Evolutionary conservation across 2,113 vertebrate genomes (phyloP), one percentile per base, ranked within the genome.

Genomic region (Antidorcas marsupialis): DNA sequence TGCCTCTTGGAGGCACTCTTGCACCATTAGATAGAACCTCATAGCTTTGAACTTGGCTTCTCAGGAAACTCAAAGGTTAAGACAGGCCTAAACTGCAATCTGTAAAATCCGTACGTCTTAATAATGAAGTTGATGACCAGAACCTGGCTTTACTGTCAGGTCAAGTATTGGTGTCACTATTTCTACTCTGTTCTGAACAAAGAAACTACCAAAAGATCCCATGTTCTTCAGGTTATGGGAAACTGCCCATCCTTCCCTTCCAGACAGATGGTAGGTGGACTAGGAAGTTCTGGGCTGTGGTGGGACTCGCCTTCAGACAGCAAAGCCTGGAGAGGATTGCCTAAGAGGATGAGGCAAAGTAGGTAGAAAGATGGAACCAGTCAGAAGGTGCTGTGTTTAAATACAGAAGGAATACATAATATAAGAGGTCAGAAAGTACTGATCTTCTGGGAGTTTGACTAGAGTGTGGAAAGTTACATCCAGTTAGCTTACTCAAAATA

Each of bases 1-100:
- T 94, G 47, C 87, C 84, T 0, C 87, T 47, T 92, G 87, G 90
- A 95, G 84, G n/a, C 84, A 93, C 79, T 78, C 39, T 47, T 52
- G 86, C 8, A 89, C 6, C 30, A 39, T 3, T 62, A 39, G 27
- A 78, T 33, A 84, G 25, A 81, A 27, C 39, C 59, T 64, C 82
- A 25, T 47, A 25, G 2, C n/a, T 96, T 76, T 71, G 15, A 62
- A 55, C 3, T 45, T 76, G 30, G 30, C 11, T 92, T 93, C 36
- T 45, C 15, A 25, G 5, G 27, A 59, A 13, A 5, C 21, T 64
- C 15, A 62, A 27, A 94, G 16, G 12, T 94, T 60, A 71, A 3
- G 5, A 57, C 1, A 92, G 23, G 9, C 4, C 82, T n/a, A 91
- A 82, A 33, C 30, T 8, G 50, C 8, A 71, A 43, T 10, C 1